These are phyloP conservation scores for Neostethus bicornis DNA, from an alignment of 2,797 vertebrate species.

Conservation along the genomic window DNA sequence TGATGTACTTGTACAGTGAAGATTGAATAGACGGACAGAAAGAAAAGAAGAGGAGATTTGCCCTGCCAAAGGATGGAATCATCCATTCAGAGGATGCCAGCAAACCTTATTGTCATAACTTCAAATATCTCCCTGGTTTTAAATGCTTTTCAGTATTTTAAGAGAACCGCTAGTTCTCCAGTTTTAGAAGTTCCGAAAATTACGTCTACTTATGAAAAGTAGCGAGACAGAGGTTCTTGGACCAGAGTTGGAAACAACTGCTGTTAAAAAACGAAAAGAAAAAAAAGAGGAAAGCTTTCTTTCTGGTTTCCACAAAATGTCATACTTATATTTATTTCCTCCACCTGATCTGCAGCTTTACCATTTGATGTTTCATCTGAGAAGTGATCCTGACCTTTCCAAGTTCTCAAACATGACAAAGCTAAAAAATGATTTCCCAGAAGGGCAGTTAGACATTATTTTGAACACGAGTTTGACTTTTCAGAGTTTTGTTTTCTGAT, in stretches of 20 bases:
- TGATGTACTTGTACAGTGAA: slow-evolving; percentile 77
- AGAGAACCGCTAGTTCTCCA: slow-evolving; percentile 46
- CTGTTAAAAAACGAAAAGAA: background rate
- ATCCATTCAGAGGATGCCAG: slow-evolving; percentile 93
- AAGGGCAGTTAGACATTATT: background rate
- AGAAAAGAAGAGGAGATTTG: slow-evolving; percentile 84
- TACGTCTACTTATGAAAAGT: slow-evolving; percentile 34
- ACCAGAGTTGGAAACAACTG: slow-evolving; percentile 44
- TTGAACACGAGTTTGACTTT: background rate
- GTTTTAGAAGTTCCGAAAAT: slow-evolving; percentile 9
- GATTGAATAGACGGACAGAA: slow-evolving; percentile 83
- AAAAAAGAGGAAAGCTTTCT: slow-evolving; percentile 29
- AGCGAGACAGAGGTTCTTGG: slow-evolving; percentile 34
- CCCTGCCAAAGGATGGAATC: slow-evolving; percentile 95
- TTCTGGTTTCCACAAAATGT: slow-evolving; percentile 49
- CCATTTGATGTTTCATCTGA: slow-evolving; percentile 44
- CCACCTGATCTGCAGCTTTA: slow-evolving; percentile 31
- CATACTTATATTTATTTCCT: slow-evolving; percentile 49
- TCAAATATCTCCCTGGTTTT: slow-evolving; percentile 51
- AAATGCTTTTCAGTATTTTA: slow-evolving; percentile 52
- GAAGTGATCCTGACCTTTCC: slow-evolving; percentile 35
- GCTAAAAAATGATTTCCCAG: slow-evolving; percentile 51
- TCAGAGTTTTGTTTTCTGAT: slow-evolving; percentile 13
- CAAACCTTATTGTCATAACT: slow-evolving; percentile 79
- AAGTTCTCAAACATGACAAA: slow-evolving; percentile 35